These are phyloP conservation scores for Paramuricea clavata DNA, from an alignment of 92 coral and sea anemone genomes.

Conservation along the genomic window DNA sequence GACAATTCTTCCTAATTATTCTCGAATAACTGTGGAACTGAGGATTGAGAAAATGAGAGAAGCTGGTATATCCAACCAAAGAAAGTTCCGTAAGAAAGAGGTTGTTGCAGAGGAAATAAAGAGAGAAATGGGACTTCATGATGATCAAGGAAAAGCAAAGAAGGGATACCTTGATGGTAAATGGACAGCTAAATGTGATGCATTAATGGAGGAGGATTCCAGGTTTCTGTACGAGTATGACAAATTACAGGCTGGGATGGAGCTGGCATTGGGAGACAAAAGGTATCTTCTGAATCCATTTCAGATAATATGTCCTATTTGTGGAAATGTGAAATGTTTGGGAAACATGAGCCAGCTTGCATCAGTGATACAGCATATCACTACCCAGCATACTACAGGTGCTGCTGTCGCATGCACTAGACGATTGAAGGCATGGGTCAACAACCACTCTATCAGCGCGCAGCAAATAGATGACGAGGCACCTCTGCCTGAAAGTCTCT, in stretches of 20 bases:
- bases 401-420: slow-evolving; percentile 22
- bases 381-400: slow-evolving; percentile 23
- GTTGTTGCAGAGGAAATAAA: slow-evolving; percentile 57
- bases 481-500: slow-evolving; percentile 14
- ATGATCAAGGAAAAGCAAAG: slow-evolving; percentile 47
- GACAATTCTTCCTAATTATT: slow-evolving; percentile 47
- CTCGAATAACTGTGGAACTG: slow-evolving; percentile 27
- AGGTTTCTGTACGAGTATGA: slow-evolving; percentile 42
- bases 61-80: slow-evolving; percentile 16
- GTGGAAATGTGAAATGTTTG: slow-evolving; percentile 30
- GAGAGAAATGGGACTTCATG: slow-evolving; percentile 63
- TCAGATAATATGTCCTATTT: slow-evolving; percentile 35
- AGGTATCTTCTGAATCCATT: slow-evolving; percentile 36
- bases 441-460: background rate
- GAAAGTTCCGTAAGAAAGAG: slow-evolving; percentile 38
- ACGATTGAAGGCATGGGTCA: background rate
- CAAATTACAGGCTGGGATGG: slow-evolving; percentile 24
- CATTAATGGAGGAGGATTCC: slow-evolving; percentile 44
- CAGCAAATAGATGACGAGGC: background rate
- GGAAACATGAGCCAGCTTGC: slow-evolving; percentile 38
- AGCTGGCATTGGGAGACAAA: slow-evolving; percentile 17
- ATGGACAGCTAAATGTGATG: slow-evolving; percentile 58
- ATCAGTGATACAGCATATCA: slow-evolving; percentile 18
- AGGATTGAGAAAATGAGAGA: slow-evolving; percentile 27
- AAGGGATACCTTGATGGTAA: slow-evolving; percentile 50